These are phyloP conservation scores for Numenius phaeopus DNA, from an alignment of 2,797 vertebrate genomes.

Conservation along the genomic window DNA sequence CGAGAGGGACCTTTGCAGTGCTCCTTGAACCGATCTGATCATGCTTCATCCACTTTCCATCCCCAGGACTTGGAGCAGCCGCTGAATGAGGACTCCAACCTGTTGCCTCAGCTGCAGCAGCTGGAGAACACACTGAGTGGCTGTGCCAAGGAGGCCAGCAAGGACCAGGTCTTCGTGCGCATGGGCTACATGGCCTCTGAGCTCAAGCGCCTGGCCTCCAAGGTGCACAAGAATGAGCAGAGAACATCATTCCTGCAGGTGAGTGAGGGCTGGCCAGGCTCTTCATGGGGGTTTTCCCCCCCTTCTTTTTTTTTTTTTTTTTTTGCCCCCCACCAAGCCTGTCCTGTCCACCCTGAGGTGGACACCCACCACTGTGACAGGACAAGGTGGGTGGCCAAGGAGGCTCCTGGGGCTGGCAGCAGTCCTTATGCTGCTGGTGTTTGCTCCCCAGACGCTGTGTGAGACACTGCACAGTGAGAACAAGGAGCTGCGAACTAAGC, in stretches of 20 bases:
- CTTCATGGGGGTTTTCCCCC: neutral
- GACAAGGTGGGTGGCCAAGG: neutral
- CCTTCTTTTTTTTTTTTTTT: too few relatives aligned
- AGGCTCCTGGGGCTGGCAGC: neutral
- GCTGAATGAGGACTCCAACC: slow-evolving; percentile 86
- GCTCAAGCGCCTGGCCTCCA: slow-evolving; percentile 95
- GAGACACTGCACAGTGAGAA: slow-evolving; percentile 97
- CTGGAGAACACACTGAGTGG: slow-evolving; percentile 94
- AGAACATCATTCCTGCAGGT: slow-evolving; percentile 96
- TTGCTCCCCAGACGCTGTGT: slow-evolving; percentile 87
- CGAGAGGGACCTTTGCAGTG: neutral
- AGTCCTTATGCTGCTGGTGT: neutral
- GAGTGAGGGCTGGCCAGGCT: slow-evolving; percentile 12
- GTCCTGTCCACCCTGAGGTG: neutral
- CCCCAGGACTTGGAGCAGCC: slow-evolving; percentile 75
- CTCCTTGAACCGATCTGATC: neutral
- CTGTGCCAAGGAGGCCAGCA: slow-evolving; percentile 94
- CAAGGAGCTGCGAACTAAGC: slow-evolving; percentile 92
- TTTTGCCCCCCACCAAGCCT: neutral
- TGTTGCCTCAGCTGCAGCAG: slow-evolving; percentile 91
- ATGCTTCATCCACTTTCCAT: accelerated
- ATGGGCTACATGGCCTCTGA: slow-evolving; percentile 98
- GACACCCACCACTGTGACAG: neutral
- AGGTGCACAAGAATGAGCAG: slow-evolving; percentile 98
- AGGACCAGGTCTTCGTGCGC: slow-evolving; percentile 92